Evolutionary conservation across 1,140 invertebrate species (phyloP), one percentile per base, ranked within the genome.

Genomic region (Chironomus tepperi): DNA sequence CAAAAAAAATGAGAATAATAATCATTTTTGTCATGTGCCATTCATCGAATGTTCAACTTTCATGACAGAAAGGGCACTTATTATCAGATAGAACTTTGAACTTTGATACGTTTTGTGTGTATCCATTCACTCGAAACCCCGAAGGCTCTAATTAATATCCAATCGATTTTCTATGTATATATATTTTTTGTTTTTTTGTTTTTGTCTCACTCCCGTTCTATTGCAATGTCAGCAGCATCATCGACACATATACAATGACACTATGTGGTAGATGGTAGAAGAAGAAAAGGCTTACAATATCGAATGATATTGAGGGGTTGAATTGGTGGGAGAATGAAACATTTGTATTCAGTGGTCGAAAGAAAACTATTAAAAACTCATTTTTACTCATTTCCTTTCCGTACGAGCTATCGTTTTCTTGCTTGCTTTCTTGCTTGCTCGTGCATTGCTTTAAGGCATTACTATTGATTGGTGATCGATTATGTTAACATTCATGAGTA

Each of bases 331-430:
- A 34, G 19, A 18, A 57, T 15, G 12, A 15, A 70, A 19, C 65
- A 70, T 21, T 70, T 70, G 65, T 70, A 70, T 18, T 70, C 65
- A 21, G 19, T 18, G 19, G 19, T 70, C 18, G 65, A 70, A 70
- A 16, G 65, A 8, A 70, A 70, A 70, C 65, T 70, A 70, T 70
- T 70, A 70, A 70, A 70, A 70, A 19, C 65, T 70, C 65, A 70
- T 70, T 70, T 21, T 18, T 18, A 67, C 64, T 70, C 18, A 70
- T 70, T 70, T 10, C 10, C n/a, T 57, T 57, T 10, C 47, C 7
- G 10, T 57, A 12, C 9, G 10, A 12, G 47, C 47, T n/a, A 57
- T 57, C n/a, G 47, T 12, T 12, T 57, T 57, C 9, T 12, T 57
- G 47, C 47, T 57, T 12, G 24, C 24, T 34, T 34, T 34, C 24